Evolutionary conservation across 2,888 invertebrate genomes (phyloP), one percentile per base, ranked within the genome.

Genomic region (Parnassius apollo): DNA sequence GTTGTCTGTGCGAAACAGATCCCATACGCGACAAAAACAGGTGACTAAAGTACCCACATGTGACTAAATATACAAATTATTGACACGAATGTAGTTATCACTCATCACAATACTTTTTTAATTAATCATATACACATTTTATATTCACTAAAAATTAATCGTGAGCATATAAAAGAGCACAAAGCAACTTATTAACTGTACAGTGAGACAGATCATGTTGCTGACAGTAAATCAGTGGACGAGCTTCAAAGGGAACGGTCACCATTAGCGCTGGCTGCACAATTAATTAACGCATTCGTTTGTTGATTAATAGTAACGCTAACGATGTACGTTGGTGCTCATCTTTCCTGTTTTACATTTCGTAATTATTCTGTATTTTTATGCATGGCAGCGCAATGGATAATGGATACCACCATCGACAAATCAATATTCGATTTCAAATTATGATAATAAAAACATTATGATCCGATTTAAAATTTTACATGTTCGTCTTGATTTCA

Each of bases 151-250:
- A 49, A n/a, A 7, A 13, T 13, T 13, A 1, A 1, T 9, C 42
- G 25, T 2, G 22, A 13, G 4, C 18, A 35, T 18, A 2, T 42
- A 13, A n/a, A 56, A 51, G 48, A 44, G 61, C 10, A 57, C 51
- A 51, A 51, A 61, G 50, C 50, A 48, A 54, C 44, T 25, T 11
- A 58, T 59, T 13, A 52, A 52, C 25, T 3, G 52, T 13, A 44
- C 46, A 18, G 12, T 35, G 54, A 44, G 42, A 54, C 58, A 62
- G 62, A 62, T 66, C 65, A 51, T 64, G 65, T 64, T 58, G 35
- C 51, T 59, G 63, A 65, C 63, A 64, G 62, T 58, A 61, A 65
- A 68, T 68, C 68, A 68, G 66, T 68, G 68, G 63, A 35, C 54
- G 54, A 18, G 58, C 50, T 62, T 62, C 55, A 62, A 62, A 55